Conservation (phyloP, 2,113 vertebrate species). For the Protobothrops flavoviridis region DNA sequence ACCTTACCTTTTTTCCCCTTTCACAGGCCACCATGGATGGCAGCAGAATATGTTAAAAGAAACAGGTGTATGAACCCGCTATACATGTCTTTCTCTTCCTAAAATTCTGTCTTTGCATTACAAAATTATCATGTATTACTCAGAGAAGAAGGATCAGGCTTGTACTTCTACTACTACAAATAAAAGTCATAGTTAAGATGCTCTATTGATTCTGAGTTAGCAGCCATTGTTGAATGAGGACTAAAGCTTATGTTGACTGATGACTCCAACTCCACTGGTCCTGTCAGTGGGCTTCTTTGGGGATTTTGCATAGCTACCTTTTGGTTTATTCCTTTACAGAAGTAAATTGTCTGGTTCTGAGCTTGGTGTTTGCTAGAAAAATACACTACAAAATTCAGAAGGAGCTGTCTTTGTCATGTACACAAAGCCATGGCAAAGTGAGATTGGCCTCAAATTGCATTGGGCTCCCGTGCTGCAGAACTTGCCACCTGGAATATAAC, state of each 20-base stretch:
- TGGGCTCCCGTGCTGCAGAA: no score
- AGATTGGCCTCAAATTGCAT: background rate
- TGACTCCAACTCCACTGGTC: background rate
- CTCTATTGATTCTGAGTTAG: background rate
- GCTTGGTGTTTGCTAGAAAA: constrained; percentile 5
- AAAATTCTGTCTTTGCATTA: fast-evolving
- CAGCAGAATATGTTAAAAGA: background rate
- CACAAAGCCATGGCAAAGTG: background rate
- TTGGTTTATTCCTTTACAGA: fast-evolving
- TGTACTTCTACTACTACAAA: background rate
- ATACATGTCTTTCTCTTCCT: background rate
- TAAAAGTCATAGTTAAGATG: background rate
- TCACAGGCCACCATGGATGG: background rate
- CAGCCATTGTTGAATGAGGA: background rate
- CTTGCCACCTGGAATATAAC: background rate
- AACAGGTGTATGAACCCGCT: background rate
- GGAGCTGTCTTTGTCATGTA: background rate
- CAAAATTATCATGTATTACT: background rate
- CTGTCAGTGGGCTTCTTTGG: fast-evolving
- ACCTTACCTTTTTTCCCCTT: constrained; percentile 18
- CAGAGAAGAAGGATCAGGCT: background rate
- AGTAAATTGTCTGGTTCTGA: background rate
- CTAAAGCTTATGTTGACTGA: background rate
- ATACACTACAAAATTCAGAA: background rate
- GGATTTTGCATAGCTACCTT: background rate